Evolutionary conservation across 1,140 invertebrate genomes (phyloP).

Genomic region (Aleiodes sp.): DNA sequence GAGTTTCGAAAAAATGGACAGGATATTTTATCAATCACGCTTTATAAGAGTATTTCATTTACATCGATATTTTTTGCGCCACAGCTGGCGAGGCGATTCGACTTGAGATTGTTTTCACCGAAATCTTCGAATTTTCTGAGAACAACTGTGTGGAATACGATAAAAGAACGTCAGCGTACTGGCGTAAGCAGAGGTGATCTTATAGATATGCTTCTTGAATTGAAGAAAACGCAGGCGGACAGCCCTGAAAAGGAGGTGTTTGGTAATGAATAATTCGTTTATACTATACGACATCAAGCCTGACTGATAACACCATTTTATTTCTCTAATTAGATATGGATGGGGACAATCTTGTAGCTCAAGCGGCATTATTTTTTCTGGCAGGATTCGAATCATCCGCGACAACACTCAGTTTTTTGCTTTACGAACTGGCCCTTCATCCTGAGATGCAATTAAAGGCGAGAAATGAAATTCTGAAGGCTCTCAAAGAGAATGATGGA

Average conservation of each 20-base stretch:
- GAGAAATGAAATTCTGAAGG: slow-evolving; percentile 64
- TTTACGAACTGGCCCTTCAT: slow-evolving; percentile 68
- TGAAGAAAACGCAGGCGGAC: slow-evolving; percentile 44
- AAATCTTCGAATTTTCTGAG: slow-evolving; percentile 51
- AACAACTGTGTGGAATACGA: slow-evolving; percentile 49
- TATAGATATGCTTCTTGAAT: slow-evolving; percentile 61
- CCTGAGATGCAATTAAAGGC: slow-evolving; percentile 66
- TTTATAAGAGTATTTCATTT: slow-evolving; percentile 45
- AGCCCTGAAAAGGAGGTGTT: slow-evolving; percentile 23
- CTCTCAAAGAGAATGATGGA: slow-evolving; percentile 52
- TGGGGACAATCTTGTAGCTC: slow-evolving; percentile 72
- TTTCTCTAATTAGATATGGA: slow-evolving; percentile 61
- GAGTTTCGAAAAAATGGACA: slow-evolving; percentile 49
- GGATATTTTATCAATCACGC: slow-evolving; percentile 46
- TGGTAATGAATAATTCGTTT: slow-evolving; percentile 32
- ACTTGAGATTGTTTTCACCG: slow-evolving; percentile 41
- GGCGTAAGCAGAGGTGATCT: slow-evolving; percentile 57
- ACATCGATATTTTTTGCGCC: slow-evolving; percentile 58
- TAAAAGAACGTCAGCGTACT: slow-evolving; percentile 49
- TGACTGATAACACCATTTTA: background rate
- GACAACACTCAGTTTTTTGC: slow-evolving; percentile 56
- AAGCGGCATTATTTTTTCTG: slow-evolving; percentile 73
- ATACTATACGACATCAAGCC: background rate
- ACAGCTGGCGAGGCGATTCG: slow-evolving; percentile 38
- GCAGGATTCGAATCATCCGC: slow-evolving; percentile 55